Base-by-base conservation (phyloP, 2,797 vertebrate genomes). In the Acomys russatus region DNA sequence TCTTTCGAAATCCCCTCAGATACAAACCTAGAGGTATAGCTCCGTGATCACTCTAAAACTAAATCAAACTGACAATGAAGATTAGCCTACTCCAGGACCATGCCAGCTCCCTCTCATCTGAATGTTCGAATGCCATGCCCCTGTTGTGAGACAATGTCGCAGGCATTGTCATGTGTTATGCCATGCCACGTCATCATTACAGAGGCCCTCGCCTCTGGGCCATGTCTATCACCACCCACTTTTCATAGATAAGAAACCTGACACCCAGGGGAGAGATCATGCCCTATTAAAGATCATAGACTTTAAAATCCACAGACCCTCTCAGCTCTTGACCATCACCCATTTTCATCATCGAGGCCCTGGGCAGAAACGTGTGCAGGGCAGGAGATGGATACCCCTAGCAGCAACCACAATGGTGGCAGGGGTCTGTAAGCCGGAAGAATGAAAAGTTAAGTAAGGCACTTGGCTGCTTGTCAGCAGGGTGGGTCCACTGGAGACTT, bases 391-490 rank as follows among this genome's bases (percentile, higher is more conserved):
- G 61, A 4, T 8, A 22, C 54, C 33, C 71, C 28, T 6, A 68
- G 17, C 20, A 25, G 0, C 30, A 2, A 3, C 25, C 66, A 30
- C 1, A 10, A 2, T 0, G 6, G 84, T 30, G 25, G 2, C 38
- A 20, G 14, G 0, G 22, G 33, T 38, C 73, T 9, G 35, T 73
- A 90, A 44, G 44, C 18, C 6, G 6, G 54, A 76, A 2, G 30
- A 92, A 38, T 28, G 1, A 12, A 33, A 28, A 49, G 38, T 38
- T 80, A 70, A 9, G 8, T 5, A 18, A 64, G 63, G 63, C 33
- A 10, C n/a, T 28, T 5, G 14, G 71, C 15, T 90, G 84, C 83
- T 88, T 71, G 64, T 82, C 54, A 59, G 61, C 14, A 18, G 95
- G 54, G 25, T 2, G 17, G 88, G 88, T 38, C 74, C 83, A 1